Percentiles rank a stretch among this genome's conserved stretches.
Conservation (phyloP, 2,888 invertebrate species). For the Brenthis ino region DNA sequence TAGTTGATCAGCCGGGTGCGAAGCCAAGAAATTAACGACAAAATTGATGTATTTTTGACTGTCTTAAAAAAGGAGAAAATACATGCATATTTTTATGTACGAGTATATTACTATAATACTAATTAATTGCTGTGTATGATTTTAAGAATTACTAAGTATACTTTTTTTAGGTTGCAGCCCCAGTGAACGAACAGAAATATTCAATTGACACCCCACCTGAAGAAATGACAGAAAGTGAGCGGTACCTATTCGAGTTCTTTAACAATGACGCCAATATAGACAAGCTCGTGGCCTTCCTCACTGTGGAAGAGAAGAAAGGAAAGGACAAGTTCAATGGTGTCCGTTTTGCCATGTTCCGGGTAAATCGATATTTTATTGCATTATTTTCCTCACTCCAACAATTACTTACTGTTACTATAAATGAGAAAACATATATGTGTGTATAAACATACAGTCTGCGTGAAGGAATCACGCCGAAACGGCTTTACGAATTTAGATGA, state of each 20-base stretch:
- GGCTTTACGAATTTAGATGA: no score
- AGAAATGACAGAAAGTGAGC: conserved; percentile 85
- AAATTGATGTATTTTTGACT: no score
- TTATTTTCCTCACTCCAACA: no score
- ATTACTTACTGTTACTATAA: not conserved
- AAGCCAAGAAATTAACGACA: no score
- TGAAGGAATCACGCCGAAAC: no score
- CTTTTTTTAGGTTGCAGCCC: conserved; percentile 83
- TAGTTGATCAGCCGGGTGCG: no score
- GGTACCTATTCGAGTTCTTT: conserved; percentile 86
- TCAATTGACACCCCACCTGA: conserved; percentile 76
- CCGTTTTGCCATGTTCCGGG: conserved; percentile 88
- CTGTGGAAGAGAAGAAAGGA: conserved; percentile 93
- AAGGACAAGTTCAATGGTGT: conserved; percentile 89
- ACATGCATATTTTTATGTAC: no score
- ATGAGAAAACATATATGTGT: not conserved
- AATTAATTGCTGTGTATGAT: no score
- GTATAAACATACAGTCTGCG: no score
- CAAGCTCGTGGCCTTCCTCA: conserved; percentile 86
- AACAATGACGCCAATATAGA: conserved; percentile 84
- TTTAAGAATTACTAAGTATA: not conserved
- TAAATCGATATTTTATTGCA: conserved; percentile 51
- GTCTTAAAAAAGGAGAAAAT: no score
- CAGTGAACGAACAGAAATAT: conserved; percentile 84
- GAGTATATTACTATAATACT: no score